Evolutionary conservation across 2,888 invertebrate species (phyloP).

Genomic region (Philereme transversata): DNA sequence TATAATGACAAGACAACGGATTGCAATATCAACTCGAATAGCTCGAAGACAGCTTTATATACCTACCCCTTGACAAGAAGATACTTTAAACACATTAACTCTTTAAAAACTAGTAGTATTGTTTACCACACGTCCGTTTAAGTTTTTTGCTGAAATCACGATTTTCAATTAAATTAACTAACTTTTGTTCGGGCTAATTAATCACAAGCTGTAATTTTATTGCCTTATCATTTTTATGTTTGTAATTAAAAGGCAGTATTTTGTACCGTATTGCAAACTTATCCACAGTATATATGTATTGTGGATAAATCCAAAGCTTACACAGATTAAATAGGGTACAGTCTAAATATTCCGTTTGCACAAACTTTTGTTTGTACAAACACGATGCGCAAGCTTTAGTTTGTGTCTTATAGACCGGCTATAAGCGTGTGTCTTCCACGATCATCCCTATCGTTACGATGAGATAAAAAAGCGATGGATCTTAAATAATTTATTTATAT

Average conservation of each 20-base stretch:
- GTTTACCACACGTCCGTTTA: not conserved
- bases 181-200: not conserved
- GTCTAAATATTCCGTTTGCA: no score
- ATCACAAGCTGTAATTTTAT: not conserved
- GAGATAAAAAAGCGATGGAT: constrained; percentile 46
- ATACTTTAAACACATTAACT: constrained; percentile 8
- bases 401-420: no score
- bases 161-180: not conserved
- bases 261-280: not conserved
- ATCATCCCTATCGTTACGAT: no score
- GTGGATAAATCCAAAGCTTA: no score
- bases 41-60: constrained; percentile 24
- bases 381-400: no score
- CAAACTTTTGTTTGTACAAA: no score
- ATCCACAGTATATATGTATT: not conserved
- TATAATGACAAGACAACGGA: constrained; percentile 29
- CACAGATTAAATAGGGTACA: no score
- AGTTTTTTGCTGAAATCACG: not conserved
- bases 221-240: not conserved
- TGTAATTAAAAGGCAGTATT: not conserved
- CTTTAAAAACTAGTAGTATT: not conserved
- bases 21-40: constrained; percentile 29
- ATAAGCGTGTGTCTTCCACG: no score
- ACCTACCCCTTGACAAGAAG: constrained; percentile 14
- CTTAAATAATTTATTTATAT: constrained; percentile 67